Conservation (phyloP, 2,888 invertebrate species). For the Thecocarcelia acutangulata region DNA sequence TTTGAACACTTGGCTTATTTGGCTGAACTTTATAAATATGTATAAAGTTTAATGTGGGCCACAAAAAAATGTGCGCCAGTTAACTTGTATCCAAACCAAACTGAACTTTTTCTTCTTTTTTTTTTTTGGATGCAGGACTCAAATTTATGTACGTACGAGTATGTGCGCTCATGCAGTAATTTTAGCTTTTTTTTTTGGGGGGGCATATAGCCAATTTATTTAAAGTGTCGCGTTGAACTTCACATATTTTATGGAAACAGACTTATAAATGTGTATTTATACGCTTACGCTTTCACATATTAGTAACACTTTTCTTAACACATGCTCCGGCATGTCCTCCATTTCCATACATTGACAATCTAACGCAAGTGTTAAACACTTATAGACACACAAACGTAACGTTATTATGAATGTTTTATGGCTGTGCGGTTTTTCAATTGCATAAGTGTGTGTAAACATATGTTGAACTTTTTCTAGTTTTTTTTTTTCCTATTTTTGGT, state of each 20-base stretch:
- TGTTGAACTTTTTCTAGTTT: not conserved
- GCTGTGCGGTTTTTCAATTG: not conserved
- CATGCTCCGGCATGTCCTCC: conserved; percentile 37
- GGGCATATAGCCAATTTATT: conserved; percentile 65
- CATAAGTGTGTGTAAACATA: not conserved
- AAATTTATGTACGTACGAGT: not conserved
- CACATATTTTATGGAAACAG: conserved; percentile 48
- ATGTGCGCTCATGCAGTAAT: not conserved
- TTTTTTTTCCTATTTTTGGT: too few species aligned
- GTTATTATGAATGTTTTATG: too few species aligned
- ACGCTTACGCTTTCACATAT: conserved; percentile 17
- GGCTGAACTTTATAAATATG: conserved; percentile 20
- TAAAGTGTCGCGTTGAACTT: conserved; percentile 67
- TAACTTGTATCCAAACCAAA: not conserved
- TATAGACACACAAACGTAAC: not conserved
- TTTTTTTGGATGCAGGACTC: conserved; percentile 7
- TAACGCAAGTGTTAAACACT: conserved; percentile 6
- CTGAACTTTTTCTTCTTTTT: not conserved
- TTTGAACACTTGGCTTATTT: conserved; percentile 24
- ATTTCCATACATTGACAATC: conserved; percentile 26
- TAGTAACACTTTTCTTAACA: conserved; percentile 41
- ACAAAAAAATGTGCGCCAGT: conserved; percentile 8
- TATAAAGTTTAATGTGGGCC: conserved; percentile 17
- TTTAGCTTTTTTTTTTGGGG: conserved; percentile 5
- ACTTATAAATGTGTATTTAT: conserved; percentile 11